Evolutionary conservation across 2,888 invertebrate species (phyloP).

Genomic region (Galerucella pusilla): DNA sequence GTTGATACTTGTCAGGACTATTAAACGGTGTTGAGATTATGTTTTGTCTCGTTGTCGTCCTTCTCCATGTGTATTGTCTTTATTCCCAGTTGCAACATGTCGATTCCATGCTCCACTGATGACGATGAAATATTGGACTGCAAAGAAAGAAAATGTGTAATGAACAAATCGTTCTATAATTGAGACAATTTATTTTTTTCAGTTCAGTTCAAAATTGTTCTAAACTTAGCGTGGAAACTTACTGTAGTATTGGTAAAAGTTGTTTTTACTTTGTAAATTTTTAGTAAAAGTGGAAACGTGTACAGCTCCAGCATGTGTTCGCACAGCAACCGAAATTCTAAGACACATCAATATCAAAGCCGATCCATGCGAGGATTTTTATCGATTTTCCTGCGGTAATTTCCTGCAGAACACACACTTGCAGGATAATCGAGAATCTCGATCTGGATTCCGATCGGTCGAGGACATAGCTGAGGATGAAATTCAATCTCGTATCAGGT

Average conservation of each 20-base stretch:
- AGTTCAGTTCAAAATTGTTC: no score
- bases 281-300: constrained; percentile 51
- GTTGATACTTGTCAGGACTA: no score
- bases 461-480: constrained; percentile 51
- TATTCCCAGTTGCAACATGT: no score
- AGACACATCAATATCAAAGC: constrained; percentile 74
- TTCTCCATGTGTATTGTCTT: no score
- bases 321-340: constrained; percentile 73
- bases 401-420: constrained; percentile 75
- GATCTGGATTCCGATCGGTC: constrained; percentile 44
- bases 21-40: no score
- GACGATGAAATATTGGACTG: no score
- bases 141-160: no score
- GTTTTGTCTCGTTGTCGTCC: no score
- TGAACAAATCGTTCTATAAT: no score
- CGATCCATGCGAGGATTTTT: constrained; percentile 83
- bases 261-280: constrained; percentile 15
- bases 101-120: no score
- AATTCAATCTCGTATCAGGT: constrained; percentile 51
- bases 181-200: no score
- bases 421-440: constrained; percentile 66
- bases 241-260: neutral
- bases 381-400: constrained; percentile 79
- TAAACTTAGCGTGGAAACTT: no score
- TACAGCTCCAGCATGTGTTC: constrained; percentile 51